Base-by-base conservation (phyloP, 2,797 vertebrate genomes). In the Varecia variegata region DNA sequence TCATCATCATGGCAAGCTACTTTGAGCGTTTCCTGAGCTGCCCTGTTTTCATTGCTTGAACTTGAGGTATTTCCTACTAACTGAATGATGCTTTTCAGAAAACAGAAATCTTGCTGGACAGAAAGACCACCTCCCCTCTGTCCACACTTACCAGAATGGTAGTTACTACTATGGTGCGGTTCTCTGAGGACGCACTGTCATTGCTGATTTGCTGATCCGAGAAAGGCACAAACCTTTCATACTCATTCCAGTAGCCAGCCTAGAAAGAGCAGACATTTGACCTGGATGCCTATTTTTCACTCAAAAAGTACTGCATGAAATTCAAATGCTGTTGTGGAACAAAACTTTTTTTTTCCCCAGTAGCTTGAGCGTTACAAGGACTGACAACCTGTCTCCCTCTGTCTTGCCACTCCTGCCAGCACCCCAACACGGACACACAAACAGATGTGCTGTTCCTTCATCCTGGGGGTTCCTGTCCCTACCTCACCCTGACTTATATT, bases 201-300 rank as follows among this genome's bases (percentile, higher is more conserved):
- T 99, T 99, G 98, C 99, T 98, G 99, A 98, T 74, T 98, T 99
- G 99, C 97, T 99, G 99, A 98, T 99, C 99, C 96, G 99, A 99
- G 97, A 99, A 99, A 98, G 99, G 99, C 98, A 99, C 99, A 99
- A 99, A 99, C 97, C 99, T 99, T 95, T 99, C 98, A 98, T 99
- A 99, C 97, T 99, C 99, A 96, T 99, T 99, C 99, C 99, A 99
- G 98, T 99, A 99, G 96, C 99, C 99, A 95, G 99, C 99, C 99
- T 99, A 98, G 87, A 98, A 99, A 98, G 98, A 98, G 27, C 96
- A 92, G 94, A 96, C 96, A 94, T 70, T 71, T 98, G 86, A 97
- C 60, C 43, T 84, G 27, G 15, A 96, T 96, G 83, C 32, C 25
- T 8, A 43, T 1, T 6, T 97, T 98, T 97, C n/a, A 82, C 56